Percentiles rank a stretch among this genome's conserved stretches.
These are phyloP conservation scores for Myotis lucifugus DNA, from an alignment of 2,113 vertebrate genomes.

Conservation along the genomic window DNA sequence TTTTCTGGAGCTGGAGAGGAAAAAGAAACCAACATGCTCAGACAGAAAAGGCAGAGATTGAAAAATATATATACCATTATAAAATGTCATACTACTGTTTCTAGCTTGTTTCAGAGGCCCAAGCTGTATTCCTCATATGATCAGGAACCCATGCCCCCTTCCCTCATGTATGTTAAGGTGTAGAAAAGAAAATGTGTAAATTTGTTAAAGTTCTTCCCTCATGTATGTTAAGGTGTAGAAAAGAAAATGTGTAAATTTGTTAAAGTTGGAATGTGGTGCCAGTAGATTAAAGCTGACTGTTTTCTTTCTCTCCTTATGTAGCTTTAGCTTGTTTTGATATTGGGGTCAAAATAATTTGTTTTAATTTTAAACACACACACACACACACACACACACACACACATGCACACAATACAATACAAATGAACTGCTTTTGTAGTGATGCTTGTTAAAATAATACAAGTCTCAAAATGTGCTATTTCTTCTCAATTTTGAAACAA, in stretches of 20 bases:
- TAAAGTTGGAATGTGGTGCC: not conserved
- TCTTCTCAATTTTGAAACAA: not conserved
- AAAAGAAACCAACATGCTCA: not conserved
- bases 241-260: not conserved
- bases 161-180: not conserved
- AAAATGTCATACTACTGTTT: not conserved
- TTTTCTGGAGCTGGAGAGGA: not conserved
- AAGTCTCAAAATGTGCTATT: not conserved
- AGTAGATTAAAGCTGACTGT: conserved; percentile 40
- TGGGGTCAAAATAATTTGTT: not conserved
- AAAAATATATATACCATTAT: not conserved
- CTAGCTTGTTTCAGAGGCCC: not conserved
- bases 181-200: not conserved
- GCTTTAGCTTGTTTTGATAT: conserved; percentile 64
- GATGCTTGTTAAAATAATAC: not conserved
- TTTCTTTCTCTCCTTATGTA: conserved; percentile 55
- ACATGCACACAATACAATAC: not conserved
- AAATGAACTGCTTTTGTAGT: not conserved
- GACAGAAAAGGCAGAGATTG: not conserved
- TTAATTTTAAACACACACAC: not conserved
- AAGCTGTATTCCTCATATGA: not conserved
- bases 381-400: not conserved
- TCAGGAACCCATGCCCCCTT: accelerated
- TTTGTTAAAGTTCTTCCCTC: not conserved
- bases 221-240: not conserved